Percentiles rank a stretch among this genome's conserved stretches.
Conservation (phyloP, 2,113 vertebrate genomes). For the Macrotus californicus region DNA sequence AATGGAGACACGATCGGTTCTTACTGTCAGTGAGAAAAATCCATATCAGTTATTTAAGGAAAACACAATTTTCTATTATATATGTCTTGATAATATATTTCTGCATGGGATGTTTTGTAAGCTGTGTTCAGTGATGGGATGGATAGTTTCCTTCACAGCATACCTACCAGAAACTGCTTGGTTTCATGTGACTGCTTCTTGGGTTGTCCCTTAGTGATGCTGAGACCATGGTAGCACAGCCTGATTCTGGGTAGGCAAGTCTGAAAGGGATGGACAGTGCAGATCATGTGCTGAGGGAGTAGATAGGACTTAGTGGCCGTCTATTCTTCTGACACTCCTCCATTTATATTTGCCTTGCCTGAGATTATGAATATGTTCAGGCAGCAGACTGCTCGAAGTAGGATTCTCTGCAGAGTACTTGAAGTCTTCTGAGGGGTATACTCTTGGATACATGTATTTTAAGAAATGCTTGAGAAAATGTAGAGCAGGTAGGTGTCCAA, state of each 20-base stretch:
- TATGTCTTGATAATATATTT: neutral
- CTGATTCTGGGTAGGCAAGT: neutral
- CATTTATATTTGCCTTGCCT: neutral
- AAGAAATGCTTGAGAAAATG: neutral
- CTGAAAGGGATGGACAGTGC: neutral
- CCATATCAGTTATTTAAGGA: neutral
- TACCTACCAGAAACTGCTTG: neutral
- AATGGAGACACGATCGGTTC: neutral
- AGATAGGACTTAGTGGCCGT: neutral
- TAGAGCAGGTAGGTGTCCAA: too few species aligned
- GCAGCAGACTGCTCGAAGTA: neutral
- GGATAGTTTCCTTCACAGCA: neutral
- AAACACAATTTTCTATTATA: neutral
- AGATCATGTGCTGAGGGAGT: neutral
- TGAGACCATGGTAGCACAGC: neutral
- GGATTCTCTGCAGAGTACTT: neutral
- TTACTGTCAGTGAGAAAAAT: neutral
- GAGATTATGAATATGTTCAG: neutral
- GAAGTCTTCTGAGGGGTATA: neutral
- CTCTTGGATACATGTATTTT: neutral
- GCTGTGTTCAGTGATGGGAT: neutral
- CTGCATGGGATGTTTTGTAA: neutral
- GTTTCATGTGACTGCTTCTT: neutral
- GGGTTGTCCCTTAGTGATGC: neutral
- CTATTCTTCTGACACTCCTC: neutral